These are phyloP conservation scores for Diadophis punctatus DNA, from an alignment of 2,113 vertebrate genomes.

Conservation along the genomic window DNA sequence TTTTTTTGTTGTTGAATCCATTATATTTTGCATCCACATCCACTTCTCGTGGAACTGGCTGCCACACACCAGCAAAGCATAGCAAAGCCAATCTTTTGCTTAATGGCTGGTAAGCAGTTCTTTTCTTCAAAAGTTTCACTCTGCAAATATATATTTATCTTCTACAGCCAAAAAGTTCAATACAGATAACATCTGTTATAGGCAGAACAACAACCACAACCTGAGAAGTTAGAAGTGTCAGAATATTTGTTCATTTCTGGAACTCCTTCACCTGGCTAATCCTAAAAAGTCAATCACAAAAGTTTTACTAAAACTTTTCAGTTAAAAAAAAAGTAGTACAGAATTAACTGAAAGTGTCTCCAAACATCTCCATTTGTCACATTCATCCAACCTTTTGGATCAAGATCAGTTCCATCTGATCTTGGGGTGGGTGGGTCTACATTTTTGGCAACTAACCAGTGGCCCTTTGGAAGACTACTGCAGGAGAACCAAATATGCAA, in stretches of 20 bases:
- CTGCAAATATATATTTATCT: background rate
- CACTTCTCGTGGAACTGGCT: background rate
- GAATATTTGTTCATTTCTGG: background rate
- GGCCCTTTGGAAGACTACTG: background rate
- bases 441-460: background rate
- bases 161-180: background rate
- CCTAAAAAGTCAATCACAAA: background rate
- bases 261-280: background rate
- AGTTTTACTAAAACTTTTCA: background rate
- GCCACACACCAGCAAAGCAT: background rate
- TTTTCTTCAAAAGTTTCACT: background rate
- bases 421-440: background rate
- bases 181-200: background rate
- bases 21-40: background rate
- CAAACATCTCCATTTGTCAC: background rate
- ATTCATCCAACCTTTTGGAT: background rate
- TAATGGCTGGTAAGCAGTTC: background rate
- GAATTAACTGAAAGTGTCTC: background rate
- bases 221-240: background rate
- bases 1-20: background rate
- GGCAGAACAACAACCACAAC: background rate
- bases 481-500: background rate
- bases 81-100: background rate
- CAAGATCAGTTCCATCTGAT: background rate
- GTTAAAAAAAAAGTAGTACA: background rate